Percentiles rank a stretch among this genome's conserved stretches.
phyloP scores from a whole-genome alignment of 2,113 vertebrate genomes.

The Gnathonemus longibarbis region DNA sequence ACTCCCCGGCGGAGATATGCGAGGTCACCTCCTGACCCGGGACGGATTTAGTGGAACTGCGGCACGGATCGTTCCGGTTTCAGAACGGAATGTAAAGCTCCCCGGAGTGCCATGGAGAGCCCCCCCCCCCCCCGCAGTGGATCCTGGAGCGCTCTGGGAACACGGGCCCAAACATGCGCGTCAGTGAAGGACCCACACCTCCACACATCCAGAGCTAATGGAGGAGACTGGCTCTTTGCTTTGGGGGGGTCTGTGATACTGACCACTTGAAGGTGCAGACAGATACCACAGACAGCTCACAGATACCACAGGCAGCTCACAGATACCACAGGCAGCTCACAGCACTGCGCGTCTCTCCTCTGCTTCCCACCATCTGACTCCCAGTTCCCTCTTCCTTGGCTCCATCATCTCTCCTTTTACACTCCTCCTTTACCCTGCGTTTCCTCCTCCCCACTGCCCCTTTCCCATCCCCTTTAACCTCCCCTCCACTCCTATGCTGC shows the following conservation, averaged over 20 bases:
- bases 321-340: background rate
- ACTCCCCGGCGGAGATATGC: conserved; percentile 41
- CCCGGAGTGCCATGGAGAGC: background rate
- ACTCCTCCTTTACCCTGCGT: background rate
- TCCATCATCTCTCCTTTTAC: background rate
- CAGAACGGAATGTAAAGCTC: background rate
- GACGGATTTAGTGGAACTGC: background rate
- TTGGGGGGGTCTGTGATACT: background rate
- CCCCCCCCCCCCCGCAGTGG: background rate
- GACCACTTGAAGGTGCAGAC: too few relatives aligned
- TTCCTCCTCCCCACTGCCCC: background rate
- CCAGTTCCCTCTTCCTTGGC: background rate
- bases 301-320: background rate
- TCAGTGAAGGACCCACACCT: background rate
- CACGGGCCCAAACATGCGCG: background rate
- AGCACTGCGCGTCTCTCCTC: background rate
- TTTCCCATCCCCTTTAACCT: background rate
- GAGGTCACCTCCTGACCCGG: background rate
- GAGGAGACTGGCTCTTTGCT: background rate
- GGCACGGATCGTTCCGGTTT: background rate
- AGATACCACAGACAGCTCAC: too few relatives aligned
- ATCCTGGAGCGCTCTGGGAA: background rate
- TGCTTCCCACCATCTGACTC: background rate
- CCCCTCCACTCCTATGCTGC: background rate
- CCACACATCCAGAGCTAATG: background rate